A percentile compares a stretch with the other conserved stretches of the same genome.
Conservation (phyloP, 64 coral and sea anemone species). For the Stichodactyla mertensii region DNA sequence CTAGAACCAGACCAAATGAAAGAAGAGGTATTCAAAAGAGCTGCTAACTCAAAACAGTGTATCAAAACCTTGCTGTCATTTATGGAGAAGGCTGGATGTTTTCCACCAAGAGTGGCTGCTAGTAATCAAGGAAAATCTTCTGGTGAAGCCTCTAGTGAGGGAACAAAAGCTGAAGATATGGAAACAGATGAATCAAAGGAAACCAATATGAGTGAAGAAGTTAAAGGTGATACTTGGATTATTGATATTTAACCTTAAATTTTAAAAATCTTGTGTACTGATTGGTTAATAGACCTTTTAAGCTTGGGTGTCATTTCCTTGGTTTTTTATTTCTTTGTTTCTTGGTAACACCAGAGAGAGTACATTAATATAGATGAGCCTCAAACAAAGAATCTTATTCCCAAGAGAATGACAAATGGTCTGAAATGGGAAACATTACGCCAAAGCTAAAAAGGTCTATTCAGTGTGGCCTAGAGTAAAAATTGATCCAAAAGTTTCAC, state of each 20-base stretch:
- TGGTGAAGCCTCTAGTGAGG: neutral
- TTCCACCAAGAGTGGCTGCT: constrained; percentile 14
- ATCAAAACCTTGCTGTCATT: constrained; percentile 62
- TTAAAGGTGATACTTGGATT: neutral
- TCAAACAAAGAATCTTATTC: too few relatives aligned
- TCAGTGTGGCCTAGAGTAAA: neutral
- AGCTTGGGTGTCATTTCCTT: too few relatives aligned
- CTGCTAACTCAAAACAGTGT: constrained; percentile 58
- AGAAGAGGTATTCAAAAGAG: constrained; percentile 76
- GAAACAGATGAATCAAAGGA: constrained; percentile 1
- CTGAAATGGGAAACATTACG: neutral
- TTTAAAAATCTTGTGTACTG: neutral
- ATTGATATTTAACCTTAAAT: too few relatives aligned
- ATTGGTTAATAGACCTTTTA: too few relatives aligned
- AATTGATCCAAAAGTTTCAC: too few relatives aligned
- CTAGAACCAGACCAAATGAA: constrained; percentile 53
- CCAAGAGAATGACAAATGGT: too few relatives aligned
- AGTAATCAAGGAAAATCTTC: neutral
- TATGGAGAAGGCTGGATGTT: constrained; percentile 54
- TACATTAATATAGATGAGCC: too few relatives aligned
- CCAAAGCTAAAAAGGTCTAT: neutral
- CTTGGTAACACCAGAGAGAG: too few relatives aligned
- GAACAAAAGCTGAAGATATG: neutral
- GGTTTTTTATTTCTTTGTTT: too few relatives aligned
- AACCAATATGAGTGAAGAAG: neutral